Percentiles rank a stretch among this genome's conserved stretches.
phyloP scores from a whole-genome alignment of 2,113 vertebrate genomes.

The Cairina moschata region DNA sequence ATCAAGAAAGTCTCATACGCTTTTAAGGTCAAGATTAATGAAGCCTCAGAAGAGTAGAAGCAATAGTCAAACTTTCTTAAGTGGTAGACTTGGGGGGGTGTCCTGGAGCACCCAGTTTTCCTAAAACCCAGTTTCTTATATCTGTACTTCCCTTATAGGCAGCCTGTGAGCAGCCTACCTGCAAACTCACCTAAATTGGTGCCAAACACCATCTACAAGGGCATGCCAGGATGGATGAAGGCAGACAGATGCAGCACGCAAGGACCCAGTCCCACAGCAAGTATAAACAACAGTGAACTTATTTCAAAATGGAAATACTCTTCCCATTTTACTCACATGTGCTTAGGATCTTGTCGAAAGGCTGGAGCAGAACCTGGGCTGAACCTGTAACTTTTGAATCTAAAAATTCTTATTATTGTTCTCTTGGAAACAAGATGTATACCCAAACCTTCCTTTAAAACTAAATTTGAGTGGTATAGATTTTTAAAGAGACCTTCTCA shows the following conservation, averaged over 20 bases:
- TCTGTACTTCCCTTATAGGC: background rate
- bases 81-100: accelerated
- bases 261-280: background rate
- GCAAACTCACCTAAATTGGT: background rate
- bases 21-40: background rate
- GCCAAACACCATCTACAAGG: background rate
- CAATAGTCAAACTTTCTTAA: background rate
- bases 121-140: accelerated
- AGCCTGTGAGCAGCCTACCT: background rate
- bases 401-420: background rate
- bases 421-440: background rate
- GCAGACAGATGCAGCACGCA: background rate
- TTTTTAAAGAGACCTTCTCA: background rate
- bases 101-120: background rate
- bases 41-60: background rate
- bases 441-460: background rate
- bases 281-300: accelerated
- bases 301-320: background rate
- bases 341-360: background rate
- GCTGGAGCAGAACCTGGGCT: background rate
- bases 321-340: background rate
- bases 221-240: accelerated
- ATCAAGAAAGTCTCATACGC: no score
- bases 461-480: background rate
- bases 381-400: background rate